Evolutionary conservation across 2,797 vertebrate genomes (phyloP).

Genomic region (Chelidonichthys spinosus): DNA sequence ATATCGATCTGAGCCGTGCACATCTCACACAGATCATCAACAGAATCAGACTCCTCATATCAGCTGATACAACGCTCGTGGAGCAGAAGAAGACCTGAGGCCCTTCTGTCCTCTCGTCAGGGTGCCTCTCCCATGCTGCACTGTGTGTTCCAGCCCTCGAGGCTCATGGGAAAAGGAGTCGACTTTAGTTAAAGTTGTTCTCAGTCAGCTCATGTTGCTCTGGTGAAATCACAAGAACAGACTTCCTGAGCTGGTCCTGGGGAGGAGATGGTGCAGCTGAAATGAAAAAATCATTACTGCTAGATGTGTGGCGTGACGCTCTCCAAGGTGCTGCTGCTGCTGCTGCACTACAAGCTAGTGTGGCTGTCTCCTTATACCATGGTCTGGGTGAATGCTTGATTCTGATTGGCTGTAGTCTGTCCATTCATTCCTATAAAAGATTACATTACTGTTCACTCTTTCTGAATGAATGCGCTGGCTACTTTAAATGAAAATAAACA

Average conservation of each 20-base stretch:
- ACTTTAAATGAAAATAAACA: too few species aligned
- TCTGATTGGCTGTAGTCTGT: too few species aligned
- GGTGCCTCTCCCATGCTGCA: neutral
- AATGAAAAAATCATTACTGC: neutral
- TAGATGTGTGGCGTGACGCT: too few species aligned
- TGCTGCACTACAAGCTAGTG: too few species aligned
- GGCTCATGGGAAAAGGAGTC: neutral
- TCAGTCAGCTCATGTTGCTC: neutral
- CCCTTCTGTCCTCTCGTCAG: too few species aligned
- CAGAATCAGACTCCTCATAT: neutral
- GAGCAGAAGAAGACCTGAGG: neutral
- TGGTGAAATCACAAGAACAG: neutral
- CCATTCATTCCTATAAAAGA: too few species aligned
- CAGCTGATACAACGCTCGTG: neutral
- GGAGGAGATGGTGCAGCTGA: neutral
- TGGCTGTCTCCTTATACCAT: too few species aligned
- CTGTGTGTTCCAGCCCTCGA: neutral
- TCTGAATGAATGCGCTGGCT: too few species aligned
- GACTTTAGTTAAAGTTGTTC: neutral
- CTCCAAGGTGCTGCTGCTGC: too few species aligned
- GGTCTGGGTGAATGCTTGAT: too few species aligned
- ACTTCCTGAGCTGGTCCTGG: neutral
- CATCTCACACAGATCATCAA: too few species aligned
- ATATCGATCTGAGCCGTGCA: neutral
- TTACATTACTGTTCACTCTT: too few species aligned